A percentile compares a stretch with the other conserved stretches of the same genome.
Evolutionary conservation across 2,888 invertebrate species (phyloP).

Genomic region (Brachyopa scutellaris): DNA sequence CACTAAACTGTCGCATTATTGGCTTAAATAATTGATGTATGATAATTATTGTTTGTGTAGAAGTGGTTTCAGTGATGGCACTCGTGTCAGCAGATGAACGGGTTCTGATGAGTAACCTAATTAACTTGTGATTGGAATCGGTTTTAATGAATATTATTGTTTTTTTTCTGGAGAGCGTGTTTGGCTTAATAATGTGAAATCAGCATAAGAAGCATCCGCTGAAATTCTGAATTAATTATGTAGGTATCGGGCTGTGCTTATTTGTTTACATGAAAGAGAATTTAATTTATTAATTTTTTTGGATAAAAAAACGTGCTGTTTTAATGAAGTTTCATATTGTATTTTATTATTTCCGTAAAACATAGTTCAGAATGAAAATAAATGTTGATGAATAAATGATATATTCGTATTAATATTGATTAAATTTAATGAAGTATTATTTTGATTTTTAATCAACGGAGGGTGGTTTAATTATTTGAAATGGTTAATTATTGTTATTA

Average conservation of each 20-base stretch:
- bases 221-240: slow-evolving; percentile 23
- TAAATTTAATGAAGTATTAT: slow-evolving; percentile 6
- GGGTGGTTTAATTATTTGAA: neutral
- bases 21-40: slow-evolving; percentile 9
- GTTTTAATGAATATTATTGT: neutral
- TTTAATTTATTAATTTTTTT: slow-evolving; percentile 25
- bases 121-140: slow-evolving; percentile 27
- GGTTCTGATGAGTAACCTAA: slow-evolving; percentile 15
- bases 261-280: neutral
- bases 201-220: no score
- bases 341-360: neutral
- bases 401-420: no score
- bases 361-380: no score
- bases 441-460: neutral
- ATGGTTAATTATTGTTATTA: neutral
- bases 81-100: neutral
- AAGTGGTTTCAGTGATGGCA: neutral
- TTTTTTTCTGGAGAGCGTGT: neutral
- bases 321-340: neutral
- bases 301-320: neutral
- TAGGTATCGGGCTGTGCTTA: no score
- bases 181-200: neutral
- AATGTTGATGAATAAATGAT: no score
- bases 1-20: slow-evolving; percentile 45
- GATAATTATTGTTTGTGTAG: neutral